Conservation (phyloP, 2,888 invertebrate species). For the Noctua pronuba region DNA sequence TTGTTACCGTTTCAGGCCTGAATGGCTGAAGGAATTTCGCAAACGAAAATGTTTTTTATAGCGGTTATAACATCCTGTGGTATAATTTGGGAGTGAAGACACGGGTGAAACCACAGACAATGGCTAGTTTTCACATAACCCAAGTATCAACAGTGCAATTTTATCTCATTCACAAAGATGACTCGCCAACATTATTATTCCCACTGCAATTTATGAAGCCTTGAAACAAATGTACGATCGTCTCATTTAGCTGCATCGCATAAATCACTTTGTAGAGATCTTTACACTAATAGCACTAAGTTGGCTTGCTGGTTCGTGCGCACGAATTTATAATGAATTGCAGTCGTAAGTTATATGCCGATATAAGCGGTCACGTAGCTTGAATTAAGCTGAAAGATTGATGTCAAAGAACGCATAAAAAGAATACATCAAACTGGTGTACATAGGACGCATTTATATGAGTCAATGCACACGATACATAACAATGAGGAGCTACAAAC, state of each 20-base stretch:
- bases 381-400: not conserved
- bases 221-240: slow-evolving; percentile 27
- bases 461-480: not conserved
- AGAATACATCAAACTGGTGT: not conserved
- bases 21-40: not conserved
- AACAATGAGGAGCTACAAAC: not conserved
- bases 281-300: slow-evolving; percentile 11
- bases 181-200: slow-evolving; percentile 25
- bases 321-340: slow-evolving; percentile 25
- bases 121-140: not conserved
- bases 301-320: slow-evolving; percentile 8
- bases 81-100: not conserved
- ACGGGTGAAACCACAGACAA: not conserved
- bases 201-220: slow-evolving; percentile 33
- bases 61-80: not conserved
- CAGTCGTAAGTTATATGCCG: not conserved
- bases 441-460: not conserved
- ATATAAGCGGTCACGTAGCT: slow-evolving; percentile 2
- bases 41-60: too few species aligned
- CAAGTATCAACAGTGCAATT: not conserved
- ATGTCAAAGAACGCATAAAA: not conserved
- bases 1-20: not conserved
- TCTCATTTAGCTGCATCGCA: slow-evolving; percentile 5
- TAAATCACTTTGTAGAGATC: slow-evolving; percentile 12
- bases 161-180: slow-evolving; percentile 8